phyloP scores from a whole-genome alignment of 2,113 vertebrate genomes.

The Ondatra zibethicus region DNA sequence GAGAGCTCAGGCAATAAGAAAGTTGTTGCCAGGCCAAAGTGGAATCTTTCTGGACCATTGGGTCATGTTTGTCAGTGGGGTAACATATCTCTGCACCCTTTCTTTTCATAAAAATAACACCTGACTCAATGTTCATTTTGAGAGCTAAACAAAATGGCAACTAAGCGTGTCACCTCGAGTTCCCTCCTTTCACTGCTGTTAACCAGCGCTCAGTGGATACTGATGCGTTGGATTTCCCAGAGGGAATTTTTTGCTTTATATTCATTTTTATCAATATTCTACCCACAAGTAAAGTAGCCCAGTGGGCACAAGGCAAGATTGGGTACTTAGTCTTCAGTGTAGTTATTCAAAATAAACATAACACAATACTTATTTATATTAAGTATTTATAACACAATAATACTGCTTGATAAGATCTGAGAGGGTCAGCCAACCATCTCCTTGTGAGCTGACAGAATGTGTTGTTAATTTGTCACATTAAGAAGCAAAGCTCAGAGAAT shows the following conservation, averaged over 20 bases:
- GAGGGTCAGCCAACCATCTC: neutral
- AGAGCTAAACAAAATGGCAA: neutral
- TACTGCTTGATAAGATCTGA: neutral
- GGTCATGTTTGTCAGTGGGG: neutral
- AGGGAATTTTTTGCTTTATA: neutral
- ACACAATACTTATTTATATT: too few species aligned
- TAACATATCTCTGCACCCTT: neutral
- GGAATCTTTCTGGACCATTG: neutral
- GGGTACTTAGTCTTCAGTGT: conserved; percentile 36
- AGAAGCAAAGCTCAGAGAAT: conserved; percentile 23
- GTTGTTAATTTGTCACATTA: neutral
- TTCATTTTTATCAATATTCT: neutral
- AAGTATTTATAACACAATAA: too few species aligned
- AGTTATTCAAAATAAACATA: too few species aligned
- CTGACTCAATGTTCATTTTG: neutral
- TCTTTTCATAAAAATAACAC: neutral
- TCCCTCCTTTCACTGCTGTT: neutral
- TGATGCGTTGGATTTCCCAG: neutral
- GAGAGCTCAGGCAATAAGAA: neutral
- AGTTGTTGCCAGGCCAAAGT: neutral
- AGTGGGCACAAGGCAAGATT: neutral
- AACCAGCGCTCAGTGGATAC: neutral
- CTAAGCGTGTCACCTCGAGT: neutral
- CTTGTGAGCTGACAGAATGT: neutral
- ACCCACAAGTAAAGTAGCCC: neutral